Conservation (phyloP, 2,113 vertebrate species). For the Vidua chalybeata region DNA sequence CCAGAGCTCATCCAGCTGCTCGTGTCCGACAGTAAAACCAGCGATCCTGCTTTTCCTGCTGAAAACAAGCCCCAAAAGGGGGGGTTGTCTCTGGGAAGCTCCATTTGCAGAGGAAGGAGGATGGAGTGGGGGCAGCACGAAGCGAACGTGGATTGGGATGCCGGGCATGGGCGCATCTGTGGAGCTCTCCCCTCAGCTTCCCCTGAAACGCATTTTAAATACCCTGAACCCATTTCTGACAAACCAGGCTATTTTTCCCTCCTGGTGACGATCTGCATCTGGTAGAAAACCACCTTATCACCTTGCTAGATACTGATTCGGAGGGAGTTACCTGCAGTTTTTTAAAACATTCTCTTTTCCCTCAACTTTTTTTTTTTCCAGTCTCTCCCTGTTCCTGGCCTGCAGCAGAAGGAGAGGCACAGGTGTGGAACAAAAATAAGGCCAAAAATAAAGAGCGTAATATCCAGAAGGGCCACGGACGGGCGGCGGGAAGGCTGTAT, state of each 20-base stretch:
- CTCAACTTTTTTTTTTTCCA: background rate
- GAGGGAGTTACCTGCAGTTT: no score
- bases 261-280: no score
- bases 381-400: rapidly evolving
- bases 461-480: background rate
- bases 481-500: rapidly evolving
- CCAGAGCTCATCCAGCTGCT: background rate
- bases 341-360: background rate
- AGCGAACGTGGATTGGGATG: background rate
- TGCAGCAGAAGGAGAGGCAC: background rate
- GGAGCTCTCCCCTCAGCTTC: background rate
- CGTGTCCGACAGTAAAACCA: background rate
- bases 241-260: background rate
- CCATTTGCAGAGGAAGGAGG: background rate
- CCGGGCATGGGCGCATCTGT: background rate
- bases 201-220: background rate
- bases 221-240: background rate
- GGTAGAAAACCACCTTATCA: background rate
- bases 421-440: background rate
- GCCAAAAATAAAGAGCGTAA: rapidly evolving
- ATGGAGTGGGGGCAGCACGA: rapidly evolving
- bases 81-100: background rate
- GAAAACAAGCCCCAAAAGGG: background rate
- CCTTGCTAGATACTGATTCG: background rate
- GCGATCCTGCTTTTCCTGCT: background rate